These are phyloP conservation scores for Aricia artaxerxes DNA, from an alignment of 2,888 invertebrate species.

Conservation along the genomic window DNA sequence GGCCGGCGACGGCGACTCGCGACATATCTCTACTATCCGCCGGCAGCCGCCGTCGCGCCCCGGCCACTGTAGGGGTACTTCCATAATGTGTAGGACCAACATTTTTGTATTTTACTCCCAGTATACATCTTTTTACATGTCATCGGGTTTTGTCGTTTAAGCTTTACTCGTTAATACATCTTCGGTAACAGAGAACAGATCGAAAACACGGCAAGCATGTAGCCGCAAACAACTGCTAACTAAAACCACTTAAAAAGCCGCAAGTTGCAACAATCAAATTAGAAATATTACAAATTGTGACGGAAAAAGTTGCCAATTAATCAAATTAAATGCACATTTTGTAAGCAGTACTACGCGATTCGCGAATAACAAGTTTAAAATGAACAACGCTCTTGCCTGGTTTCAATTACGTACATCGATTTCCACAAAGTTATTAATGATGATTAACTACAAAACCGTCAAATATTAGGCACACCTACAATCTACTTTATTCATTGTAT, in stretches of 20 bases:
- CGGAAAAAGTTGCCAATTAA: not conserved
- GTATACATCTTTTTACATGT: conserved; percentile 38
- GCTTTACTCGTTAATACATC: conserved; percentile 26
- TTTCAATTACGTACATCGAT: not conserved
- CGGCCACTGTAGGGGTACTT: conserved; percentile 31
- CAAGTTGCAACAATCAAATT: not conserved
- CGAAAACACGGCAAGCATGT: conserved; percentile 13
- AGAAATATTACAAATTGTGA: too few relatives aligned
- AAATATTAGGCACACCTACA: not conserved
- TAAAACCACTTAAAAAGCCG: not conserved
- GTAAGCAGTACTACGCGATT: not conserved
- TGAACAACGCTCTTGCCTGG: conserved; percentile 15
- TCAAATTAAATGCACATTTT: not conserved
- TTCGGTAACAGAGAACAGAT: conserved; percentile 20
- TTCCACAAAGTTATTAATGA: not conserved
- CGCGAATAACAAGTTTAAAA: not conserved
- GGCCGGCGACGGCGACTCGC: not conserved
- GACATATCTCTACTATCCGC: conserved; percentile 23
- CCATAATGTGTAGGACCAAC: conserved; percentile 42
- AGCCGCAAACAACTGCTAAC: not conserved
- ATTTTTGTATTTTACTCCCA: conserved; percentile 41
- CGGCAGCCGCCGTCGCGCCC: conserved; percentile 6
- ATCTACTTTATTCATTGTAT: not conserved
- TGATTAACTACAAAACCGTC: not conserved
- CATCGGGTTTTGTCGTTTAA: conserved; percentile 29